phyloP scores from a whole-genome alignment of 2,888 invertebrate genomes.

The Dicycla oo region DNA sequence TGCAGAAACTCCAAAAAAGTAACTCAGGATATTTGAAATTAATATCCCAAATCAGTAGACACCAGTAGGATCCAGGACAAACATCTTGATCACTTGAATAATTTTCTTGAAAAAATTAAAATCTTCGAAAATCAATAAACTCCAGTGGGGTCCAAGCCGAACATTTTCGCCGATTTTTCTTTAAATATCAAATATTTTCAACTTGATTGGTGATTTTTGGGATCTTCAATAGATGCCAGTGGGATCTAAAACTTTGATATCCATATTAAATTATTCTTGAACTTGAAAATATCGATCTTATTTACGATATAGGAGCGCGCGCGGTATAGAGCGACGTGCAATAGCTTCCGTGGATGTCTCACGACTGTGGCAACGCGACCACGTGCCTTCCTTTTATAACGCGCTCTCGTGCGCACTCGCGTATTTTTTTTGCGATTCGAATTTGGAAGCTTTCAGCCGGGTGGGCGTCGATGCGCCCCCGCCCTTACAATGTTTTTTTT shows the following conservation, averaged over 20 bases:
- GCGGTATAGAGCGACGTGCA: conserved; percentile 78
- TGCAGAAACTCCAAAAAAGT: conserved; percentile 49
- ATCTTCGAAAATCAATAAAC: conserved; percentile 77
- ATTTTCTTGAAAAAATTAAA: conserved; percentile 52
- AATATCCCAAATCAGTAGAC: conserved; percentile 75
- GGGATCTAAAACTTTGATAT: conserved; percentile 87
- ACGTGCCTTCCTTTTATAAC: conserved; percentile 87
- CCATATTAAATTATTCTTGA: conserved; percentile 80
- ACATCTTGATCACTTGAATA: conserved; percentile 77
- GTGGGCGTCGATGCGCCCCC: conserved; percentile 85
- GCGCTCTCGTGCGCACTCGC: conserved; percentile 83
- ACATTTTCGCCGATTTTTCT: conserved; percentile 74
- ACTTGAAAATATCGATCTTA: conserved; percentile 85
- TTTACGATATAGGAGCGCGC: conserved; percentile 83
- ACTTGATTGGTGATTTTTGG: conserved; percentile 53
- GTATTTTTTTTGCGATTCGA: conserved; percentile 89
- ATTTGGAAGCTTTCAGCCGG: conserved; percentile 90
- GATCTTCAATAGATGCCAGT: conserved; percentile 86
- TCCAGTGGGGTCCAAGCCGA: conserved; percentile 83
- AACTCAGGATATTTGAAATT: conserved; percentile 43
- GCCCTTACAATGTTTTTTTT: conserved; percentile 79
- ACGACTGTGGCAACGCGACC: conserved; percentile 82
- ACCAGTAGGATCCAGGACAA: conserved; percentile 83
- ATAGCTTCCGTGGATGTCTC: conserved; percentile 75
- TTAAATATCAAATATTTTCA: conserved; percentile 55